Conservation (phyloP, 2,113 vertebrate genomes). For the Lichenostomus cassidix region DNA sequence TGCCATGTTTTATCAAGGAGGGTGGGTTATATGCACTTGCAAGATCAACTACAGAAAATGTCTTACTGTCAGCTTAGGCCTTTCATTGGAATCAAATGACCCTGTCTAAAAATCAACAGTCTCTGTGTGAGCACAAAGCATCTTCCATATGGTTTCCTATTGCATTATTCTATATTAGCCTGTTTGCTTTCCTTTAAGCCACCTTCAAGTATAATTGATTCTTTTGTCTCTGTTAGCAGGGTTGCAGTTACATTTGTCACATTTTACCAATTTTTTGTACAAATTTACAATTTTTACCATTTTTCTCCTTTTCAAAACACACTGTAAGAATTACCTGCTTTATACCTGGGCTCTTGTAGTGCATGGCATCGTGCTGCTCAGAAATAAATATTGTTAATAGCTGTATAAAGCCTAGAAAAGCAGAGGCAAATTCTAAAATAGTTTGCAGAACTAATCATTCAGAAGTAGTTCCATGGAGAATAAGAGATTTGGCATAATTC, state of each 20-base stretch:
- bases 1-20: neutral
- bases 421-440: neutral
- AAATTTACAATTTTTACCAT: neutral
- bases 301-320: neutral
- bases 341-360: neutral
- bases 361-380: neutral
- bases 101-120: neutral
- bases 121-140: neutral
- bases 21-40: neutral
- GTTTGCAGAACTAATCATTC: neutral
- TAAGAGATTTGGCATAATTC: neutral
- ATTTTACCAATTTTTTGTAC: too few relatives aligned
- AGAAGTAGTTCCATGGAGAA: neutral
- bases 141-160: neutral
- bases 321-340: neutral
- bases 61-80: neutral
- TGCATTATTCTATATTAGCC: neutral
- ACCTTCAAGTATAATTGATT: neutral
- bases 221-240: neutral
- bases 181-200: neutral
- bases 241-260: neutral
- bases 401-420: neutral
- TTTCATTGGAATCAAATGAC: neutral
- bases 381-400: neutral
- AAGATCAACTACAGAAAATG: neutral